Evolutionary conservation across 2,797 vertebrate species (phyloP), one percentile per base, ranked within the genome.

Genomic region (Labroides dimidiatus): DNA sequence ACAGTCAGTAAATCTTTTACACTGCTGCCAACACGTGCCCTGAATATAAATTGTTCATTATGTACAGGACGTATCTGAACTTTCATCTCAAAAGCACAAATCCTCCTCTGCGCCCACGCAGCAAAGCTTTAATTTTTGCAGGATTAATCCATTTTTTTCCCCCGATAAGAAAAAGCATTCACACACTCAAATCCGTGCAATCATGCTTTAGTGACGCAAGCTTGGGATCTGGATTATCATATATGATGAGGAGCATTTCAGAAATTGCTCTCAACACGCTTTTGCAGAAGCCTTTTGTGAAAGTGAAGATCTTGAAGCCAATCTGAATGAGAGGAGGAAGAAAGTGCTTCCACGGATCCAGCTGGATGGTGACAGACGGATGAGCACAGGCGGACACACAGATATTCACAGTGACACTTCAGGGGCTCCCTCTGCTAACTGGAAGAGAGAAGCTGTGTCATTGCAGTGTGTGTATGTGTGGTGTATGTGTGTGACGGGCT

Each of bases 371-470:
- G 63, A 39, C 19, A 45, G 64, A 69, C 36, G 55, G 58, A 60
- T 62, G 21, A 41, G 17, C 43, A 42, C 39, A 17, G 52, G 27
- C 23, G 49, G 10, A 58, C 16, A n/a, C 21, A 14, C 21, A 39
- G 27, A 60, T 49, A 59, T 19, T 74, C 53, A 47, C 57, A 61
- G 64, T 44, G 64, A 55, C 62, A 71, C 33, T 69, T 10, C 1
- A 20, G 53, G 55, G 72, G 71, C 72, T 79, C 60, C 72, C 78
- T 65, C 60, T 69, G 53, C 69, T 62, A 52, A 69, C 58, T 45
- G 58, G 61, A 62, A 58, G 64, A 77, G 82, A 84, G 69, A 61
- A 78, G 80, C 83, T 82, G 80, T 88, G 85, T 88, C 83, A 89
- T 79, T 80, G 81, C 81, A 61, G 77, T n/a, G 66, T 27, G 62